Base-by-base conservation (phyloP, 64 coral and sea anemone genomes). In the Pocillopora damicornis region DNA sequence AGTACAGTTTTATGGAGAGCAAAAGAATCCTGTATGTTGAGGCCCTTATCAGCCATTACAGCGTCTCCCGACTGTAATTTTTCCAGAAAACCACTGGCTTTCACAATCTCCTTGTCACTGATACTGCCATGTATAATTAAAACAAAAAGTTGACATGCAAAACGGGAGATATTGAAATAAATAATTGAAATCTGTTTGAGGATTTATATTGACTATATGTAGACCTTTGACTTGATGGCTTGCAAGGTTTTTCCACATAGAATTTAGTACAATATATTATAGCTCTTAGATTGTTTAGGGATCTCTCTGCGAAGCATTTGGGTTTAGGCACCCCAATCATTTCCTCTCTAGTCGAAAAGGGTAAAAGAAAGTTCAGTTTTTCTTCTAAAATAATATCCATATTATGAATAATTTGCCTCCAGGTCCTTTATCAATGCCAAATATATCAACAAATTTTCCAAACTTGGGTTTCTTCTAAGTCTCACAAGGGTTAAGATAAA, bases 181-280 rank as follows among this genome's bases (percentile, higher is more conserved):
- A 60, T 76, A 88, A 63, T 59, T 88, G 78, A 78, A 88, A 79
- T 38, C 59, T 88, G 20, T 88, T 88, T 35, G 60, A 78, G 10
- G 87, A 88, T n/a, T 88, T 88, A 35, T 88, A 77, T n/a, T 88
- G 75, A 78, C 87, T 88, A 20, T 51, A 88, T 15, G 87, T 88
- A 45, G 87, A 77, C 74, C 74, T 94, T 83, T 94, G 78, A 56
- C 88, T 90, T 57, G 88, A 90, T 62, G 78, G 78, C 78, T 82
- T 90, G 45, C 30, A 82, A 75, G 88, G 88, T 90, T 90, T 90
- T 90, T 90, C 68, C 82, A 90, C 69, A 75, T 90, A 83, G 88
- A 90, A 90, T 90, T 94, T 67, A 68, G 88, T 89, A 56, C 88
- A 80, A 89, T 80, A 83, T 94, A 94, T 90, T 87, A 94, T 87